These are phyloP conservation scores for Anthonomus grandis DNA, from an alignment of 1,140 invertebrate species.

Conservation along the genomic window DNA sequence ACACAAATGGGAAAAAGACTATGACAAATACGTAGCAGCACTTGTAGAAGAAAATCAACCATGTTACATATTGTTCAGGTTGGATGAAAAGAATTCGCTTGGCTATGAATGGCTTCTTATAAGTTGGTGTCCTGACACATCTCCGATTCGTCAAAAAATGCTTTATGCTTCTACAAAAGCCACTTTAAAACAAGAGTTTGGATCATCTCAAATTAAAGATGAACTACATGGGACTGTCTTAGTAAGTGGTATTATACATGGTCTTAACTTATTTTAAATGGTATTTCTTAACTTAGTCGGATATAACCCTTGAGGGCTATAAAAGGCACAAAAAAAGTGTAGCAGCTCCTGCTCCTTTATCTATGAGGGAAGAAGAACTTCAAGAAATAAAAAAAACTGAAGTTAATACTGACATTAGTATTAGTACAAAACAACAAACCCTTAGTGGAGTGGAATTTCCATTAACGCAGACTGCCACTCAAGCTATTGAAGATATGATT, in stretches of 20 bases:
- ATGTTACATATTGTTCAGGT: slow-evolving; percentile 88
- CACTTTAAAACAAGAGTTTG: slow-evolving; percentile 96
- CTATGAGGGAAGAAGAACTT: slow-evolving; percentile 84
- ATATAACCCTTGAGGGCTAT: slow-evolving; percentile 80
- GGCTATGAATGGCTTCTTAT: slow-evolving; percentile 94
- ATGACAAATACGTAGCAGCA: slow-evolving; percentile 73
- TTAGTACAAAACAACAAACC: slow-evolving; percentile 86
- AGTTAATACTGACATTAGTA: slow-evolving; percentile 71
- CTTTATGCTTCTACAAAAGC: slow-evolving; percentile 98
- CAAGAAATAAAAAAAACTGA: slow-evolving; percentile 75
- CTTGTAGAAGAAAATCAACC: slow-evolving; percentile 84
- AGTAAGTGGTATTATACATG: slow-evolving; percentile 51
- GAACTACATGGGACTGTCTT: slow-evolving; percentile 82
- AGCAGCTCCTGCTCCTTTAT: slow-evolving; percentile 82
- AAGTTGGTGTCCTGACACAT: slow-evolving; percentile 90
- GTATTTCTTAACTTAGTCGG: slow-evolving; percentile 72
- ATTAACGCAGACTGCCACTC: slow-evolving; percentile 75
- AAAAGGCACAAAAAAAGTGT: slow-evolving; percentile 72
- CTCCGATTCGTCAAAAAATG: slow-evolving; percentile 94
- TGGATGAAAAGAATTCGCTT: slow-evolving; percentile 74
- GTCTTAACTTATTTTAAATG: slow-evolving; percentile 9
- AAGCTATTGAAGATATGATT: slow-evolving; percentile 67
- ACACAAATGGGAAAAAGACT: slow-evolving; percentile 85
- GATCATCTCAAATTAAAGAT: slow-evolving; percentile 82
- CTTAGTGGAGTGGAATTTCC: slow-evolving; percentile 91